Percentiles rank a stretch among this genome's conserved stretches.
phyloP scores from a whole-genome alignment of 1,140 invertebrate genomes.

The Lepidurus packardi region DNA sequence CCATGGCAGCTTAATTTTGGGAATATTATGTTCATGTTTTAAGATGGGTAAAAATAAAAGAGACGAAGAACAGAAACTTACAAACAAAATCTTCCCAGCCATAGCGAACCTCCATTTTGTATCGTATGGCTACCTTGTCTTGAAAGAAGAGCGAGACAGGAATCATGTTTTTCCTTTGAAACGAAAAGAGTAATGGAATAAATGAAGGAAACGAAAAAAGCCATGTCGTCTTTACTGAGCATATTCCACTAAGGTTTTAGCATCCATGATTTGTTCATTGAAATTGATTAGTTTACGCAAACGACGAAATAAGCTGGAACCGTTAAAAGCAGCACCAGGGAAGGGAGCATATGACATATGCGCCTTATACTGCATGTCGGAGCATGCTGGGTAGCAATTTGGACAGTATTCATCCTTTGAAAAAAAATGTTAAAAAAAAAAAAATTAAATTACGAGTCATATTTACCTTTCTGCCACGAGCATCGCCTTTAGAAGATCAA shows the following conservation, averaged over 20 bases:
- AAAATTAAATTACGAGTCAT: too few species aligned
- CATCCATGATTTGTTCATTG: background rate
- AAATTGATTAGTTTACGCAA: background rate
- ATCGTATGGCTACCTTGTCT: background rate
- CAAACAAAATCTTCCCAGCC: background rate
- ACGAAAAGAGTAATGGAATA: background rate
- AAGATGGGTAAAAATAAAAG: background rate
- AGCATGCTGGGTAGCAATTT: background rate
- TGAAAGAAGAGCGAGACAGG: background rate
- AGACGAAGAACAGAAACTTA: background rate
- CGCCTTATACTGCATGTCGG: background rate
- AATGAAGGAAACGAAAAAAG: background rate
- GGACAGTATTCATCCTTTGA: background rate
- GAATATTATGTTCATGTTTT: too few species aligned
- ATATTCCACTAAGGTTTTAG: background rate
- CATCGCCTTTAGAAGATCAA: background rate
- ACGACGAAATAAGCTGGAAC: background rate
- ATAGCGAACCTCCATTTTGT: constrained; percentile 4
- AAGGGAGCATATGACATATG: background rate
- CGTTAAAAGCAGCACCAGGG: background rate
- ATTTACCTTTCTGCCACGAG: background rate
- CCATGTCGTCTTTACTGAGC: background rate
- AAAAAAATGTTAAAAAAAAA: background rate
- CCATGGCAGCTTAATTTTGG: constrained; percentile 24
- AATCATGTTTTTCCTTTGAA: background rate